Evolutionary conservation across 2,797 vertebrate species (phyloP).

Genomic region (Lepus oiostolus): DNA sequence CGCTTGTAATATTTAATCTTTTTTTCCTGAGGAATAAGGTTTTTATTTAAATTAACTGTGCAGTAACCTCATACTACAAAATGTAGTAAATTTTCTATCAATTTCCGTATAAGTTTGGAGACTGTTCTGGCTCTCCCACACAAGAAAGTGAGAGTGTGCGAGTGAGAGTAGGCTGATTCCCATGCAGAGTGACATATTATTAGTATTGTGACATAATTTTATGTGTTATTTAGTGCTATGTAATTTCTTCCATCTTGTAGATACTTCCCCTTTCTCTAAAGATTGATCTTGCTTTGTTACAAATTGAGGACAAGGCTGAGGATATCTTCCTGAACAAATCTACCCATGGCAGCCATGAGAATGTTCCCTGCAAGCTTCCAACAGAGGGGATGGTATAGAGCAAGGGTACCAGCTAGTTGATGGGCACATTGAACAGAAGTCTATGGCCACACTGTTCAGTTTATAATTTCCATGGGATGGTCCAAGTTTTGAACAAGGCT

Average conservation of each 20-base stretch:
- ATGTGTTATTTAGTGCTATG: accelerated
- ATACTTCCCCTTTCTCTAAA: background rate
- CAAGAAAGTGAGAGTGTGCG: background rate
- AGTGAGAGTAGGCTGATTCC: accelerated
- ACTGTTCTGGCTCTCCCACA: too few species aligned
- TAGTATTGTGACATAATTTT: background rate
- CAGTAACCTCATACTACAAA: background rate
- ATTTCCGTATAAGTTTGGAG: too few species aligned
- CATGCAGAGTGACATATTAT: accelerated
- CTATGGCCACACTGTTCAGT: accelerated
- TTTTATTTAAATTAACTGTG: background rate
- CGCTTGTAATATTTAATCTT: background rate
- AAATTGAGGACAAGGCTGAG: background rate
- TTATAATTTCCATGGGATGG: accelerated
- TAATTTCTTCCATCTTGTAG: background rate
- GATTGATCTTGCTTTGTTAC: background rate
- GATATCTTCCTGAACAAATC: background rate
- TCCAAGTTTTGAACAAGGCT: too few species aligned
- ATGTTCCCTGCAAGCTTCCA: background rate
- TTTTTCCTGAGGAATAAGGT: background rate
- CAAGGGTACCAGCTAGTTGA: accelerated
- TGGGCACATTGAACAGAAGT: background rate
- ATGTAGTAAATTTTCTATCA: background rate
- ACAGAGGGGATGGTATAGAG: accelerated
- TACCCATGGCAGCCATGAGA: too few species aligned